Evolutionary conservation across 2,888 invertebrate species (phyloP).

Genomic region (Phaedon cochleariae): DNA sequence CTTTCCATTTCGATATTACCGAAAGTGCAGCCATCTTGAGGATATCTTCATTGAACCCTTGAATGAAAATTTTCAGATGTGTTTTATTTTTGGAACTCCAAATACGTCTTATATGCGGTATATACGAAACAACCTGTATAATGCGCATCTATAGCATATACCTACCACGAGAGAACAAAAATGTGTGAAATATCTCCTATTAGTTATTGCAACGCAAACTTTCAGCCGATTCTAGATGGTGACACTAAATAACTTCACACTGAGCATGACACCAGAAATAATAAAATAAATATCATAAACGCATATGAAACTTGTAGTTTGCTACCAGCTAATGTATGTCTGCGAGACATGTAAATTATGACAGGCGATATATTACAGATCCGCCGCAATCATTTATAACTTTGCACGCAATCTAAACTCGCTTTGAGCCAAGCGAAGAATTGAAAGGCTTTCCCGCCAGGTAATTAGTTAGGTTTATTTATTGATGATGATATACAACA

Average conservation of each 20-base stretch:
- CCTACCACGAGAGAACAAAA: neutral
- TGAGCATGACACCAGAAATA: constrained; percentile 50
- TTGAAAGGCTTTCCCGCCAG: constrained; percentile 37
- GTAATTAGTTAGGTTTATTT: constrained; percentile 39
- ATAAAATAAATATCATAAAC: constrained; percentile 54
- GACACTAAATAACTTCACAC: constrained; percentile 47
- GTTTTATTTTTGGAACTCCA: too few species aligned
- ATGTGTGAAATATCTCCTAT: neutral
- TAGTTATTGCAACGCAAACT: constrained; percentile 5
- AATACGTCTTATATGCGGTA: too few species aligned
- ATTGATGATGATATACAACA: constrained; percentile 10
- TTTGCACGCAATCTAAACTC: constrained; percentile 56
- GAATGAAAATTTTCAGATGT: too few species aligned
- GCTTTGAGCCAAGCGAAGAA: constrained; percentile 41
- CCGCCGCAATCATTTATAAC: constrained; percentile 53
- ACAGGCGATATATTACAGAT: constrained; percentile 55
- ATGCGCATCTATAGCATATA: too few species aligned
- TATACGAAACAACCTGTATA: too few species aligned
- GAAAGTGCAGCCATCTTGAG: too few species aligned
- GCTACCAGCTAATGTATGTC: constrained; percentile 60
- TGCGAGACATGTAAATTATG: constrained; percentile 57
- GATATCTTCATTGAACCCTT: too few species aligned
- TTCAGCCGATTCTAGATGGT: constrained; percentile 15
- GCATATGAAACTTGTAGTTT: constrained; percentile 56
- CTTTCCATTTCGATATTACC: too few species aligned